Base-by-base conservation (phyloP, 2,797 vertebrate species). In the Lutjanus argentimaculatus region DNA sequence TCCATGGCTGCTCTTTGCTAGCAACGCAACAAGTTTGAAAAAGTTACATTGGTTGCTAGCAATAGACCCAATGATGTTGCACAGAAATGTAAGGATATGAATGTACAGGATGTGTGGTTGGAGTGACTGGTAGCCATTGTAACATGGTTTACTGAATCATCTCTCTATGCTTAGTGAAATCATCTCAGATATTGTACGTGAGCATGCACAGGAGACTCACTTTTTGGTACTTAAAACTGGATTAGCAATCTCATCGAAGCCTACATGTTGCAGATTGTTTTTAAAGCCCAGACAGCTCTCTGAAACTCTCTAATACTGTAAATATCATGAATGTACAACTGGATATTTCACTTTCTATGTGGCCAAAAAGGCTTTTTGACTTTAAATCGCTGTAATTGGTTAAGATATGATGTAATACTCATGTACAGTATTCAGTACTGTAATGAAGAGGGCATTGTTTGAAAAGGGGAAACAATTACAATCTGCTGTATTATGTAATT, bases 311-410 rank as follows among this genome's bases (percentile, higher is more conserved):
- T 82, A 61, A 90, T 85, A 89, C 71, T 93, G 91, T 94, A 94
- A 93, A 94, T 94, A 92, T 81, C 69, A 90, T 79, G 90, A 93
- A 94, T 93, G 94, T 94, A 91, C 75, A 56, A 85, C 77, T 83
- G 77, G 53, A 84, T 85, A 72, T 87, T 87, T 89, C 69, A 81
- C 75, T 75, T 77, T 83, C 49, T 79, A 55, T 86, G 72, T 84
- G 77, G 77, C 78, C 76, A 82, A 79, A 90, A 76, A 64, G 45
- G 30, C 67, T 49, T 80, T 78, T 79, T 83, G 58, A 70, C 65
- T 77, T 77, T 45, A 72, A 90, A 79, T 58, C 8, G 45, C 70
- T 72, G 55, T 77, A 51, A 67, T 63, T 67, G 77, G 58, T 76
- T 49, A 22, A 55, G 65, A 81, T 43, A 25, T 12, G 52, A 77